Percentiles rank a stretch among this genome's conserved stretches.
Evolutionary conservation across 2,888 invertebrate genomes (phyloP).

Genomic region (Drosophila formosana): DNA sequence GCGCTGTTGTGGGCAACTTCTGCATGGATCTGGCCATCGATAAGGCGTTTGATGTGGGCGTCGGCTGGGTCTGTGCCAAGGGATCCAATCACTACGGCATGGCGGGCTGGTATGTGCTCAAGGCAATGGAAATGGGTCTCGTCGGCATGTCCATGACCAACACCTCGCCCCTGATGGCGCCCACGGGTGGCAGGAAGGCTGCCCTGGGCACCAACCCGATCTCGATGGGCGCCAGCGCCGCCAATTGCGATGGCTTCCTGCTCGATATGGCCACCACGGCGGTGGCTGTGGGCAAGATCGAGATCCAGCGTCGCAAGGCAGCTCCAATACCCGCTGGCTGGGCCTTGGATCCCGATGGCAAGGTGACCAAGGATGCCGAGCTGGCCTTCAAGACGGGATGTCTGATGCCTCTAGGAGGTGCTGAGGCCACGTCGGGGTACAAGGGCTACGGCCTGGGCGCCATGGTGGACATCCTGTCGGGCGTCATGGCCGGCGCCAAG

Average conservation of each 20-base stretch:
- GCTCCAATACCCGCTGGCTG: constrained; percentile 93
- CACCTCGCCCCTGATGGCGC: constrained; percentile 95
- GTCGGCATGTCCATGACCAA: constrained; percentile 96
- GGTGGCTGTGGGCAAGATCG: constrained; percentile 97
- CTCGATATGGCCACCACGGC: constrained; percentile 92
- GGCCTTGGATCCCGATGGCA: constrained; percentile 90
- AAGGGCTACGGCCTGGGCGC: constrained; percentile 95
- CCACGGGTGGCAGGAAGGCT: constrained; percentile 91
- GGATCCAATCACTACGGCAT: constrained; percentile 96
- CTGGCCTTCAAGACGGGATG: constrained; percentile 86
- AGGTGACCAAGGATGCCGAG: constrained; percentile 89
- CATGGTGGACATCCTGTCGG: constrained; percentile 95
- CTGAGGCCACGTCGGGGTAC: constrained; percentile 91
- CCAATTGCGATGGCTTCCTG: constrained; percentile 87
- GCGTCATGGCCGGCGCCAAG: constrained; percentile 89
- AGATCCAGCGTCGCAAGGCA: constrained; percentile 92
- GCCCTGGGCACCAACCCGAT: constrained; percentile 96
- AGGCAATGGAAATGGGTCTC: constrained; percentile 90
- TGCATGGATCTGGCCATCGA: constrained; percentile 92
- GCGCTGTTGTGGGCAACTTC: constrained; percentile 92
- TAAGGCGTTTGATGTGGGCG: constrained; percentile 92
- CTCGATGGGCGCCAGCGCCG: constrained; percentile 91
- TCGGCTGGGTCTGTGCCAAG: constrained; percentile 94
- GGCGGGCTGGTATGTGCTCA: constrained; percentile 92
- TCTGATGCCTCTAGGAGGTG: constrained; percentile 91